Evolutionary conservation across 2,113 vertebrate species (phyloP), one percentile per base, ranked within the genome.

Genomic region (Alouatta palliata): DNA sequence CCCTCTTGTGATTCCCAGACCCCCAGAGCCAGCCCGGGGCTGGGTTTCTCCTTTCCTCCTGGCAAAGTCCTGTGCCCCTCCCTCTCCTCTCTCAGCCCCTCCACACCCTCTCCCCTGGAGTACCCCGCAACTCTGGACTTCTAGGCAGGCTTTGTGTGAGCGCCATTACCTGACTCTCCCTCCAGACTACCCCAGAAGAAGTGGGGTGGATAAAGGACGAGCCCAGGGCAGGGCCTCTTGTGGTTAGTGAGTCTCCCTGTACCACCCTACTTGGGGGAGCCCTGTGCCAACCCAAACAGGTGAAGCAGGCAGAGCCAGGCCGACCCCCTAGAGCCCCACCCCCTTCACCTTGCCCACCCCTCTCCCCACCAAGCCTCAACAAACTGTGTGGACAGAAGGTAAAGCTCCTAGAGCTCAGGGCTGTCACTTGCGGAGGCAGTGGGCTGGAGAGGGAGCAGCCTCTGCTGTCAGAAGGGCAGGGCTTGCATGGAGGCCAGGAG

Each of bases 221-320:
- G 77, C 17, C 75, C 11, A 16, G 56, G 91, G 71, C 0, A 0
- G 58, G 27, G 70, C 61, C 87, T 87, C 76, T 35, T 93, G 82
- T 30, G 54, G 84, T 92, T 27, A 70, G 68, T 32, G 52, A 94
- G 30, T 87, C 75, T 93, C 71, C 70, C 49, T 10, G 21, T 52
- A 12, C 76, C 52, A 45, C 68, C 80, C 95, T 19, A n/a, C 20
- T 2, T 40, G 0, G 4, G 12, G 6, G 8, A 81, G 37, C 66
- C 73, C 5, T 9, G 19, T 43, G 96, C 93, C 93, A 94, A 90
- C 21, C 83, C 75, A 98, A 94, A 97, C 76, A 94, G 56, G 56
- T 58, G 56, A 88, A 75, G 49, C 6, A 0, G 76, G 47, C n/a
- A 35, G 20, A 19, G 81, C 81, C 47, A 45, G 47, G 77, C 68